Conservation (phyloP, 2,888 invertebrate species). For the Altica lythri region DNA sequence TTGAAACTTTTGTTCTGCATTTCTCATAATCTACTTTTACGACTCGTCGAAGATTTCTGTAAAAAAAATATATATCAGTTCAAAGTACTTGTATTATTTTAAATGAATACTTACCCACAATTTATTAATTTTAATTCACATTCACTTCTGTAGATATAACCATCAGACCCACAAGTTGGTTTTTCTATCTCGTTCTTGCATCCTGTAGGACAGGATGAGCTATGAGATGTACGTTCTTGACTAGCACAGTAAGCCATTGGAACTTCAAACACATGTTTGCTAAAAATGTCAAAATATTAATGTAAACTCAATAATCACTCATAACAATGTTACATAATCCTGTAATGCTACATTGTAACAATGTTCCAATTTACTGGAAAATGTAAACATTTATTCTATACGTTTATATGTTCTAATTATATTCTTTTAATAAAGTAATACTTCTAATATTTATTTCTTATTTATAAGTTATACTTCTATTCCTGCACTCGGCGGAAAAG, state of each 20-base stretch:
- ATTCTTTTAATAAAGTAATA: too few relatives aligned
- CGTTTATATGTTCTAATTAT: too few relatives aligned
- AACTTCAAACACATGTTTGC: slow-evolving; percentile 90
- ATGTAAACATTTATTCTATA: too few relatives aligned
- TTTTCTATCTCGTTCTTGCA: slow-evolving; percentile 74
- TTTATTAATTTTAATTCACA: slow-evolving; percentile 89
- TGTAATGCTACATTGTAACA: too few relatives aligned
- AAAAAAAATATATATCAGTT: slow-evolving; percentile 10
- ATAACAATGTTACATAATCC: too few relatives aligned
- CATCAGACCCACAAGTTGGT: slow-evolving; percentile 86
- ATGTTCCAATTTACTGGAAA: too few relatives aligned
- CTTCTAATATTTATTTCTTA: too few relatives aligned
- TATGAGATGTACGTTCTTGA: slow-evolving; percentile 69
- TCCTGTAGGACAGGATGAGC: slow-evolving; percentile 70
- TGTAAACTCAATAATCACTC: too few relatives aligned
- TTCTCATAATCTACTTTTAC: slow-evolving; percentile 79
- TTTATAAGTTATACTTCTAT: too few relatives aligned
- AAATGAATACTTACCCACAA: slow-evolving; percentile 70
- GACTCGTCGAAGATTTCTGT: slow-evolving; percentile 62
- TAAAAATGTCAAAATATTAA: slow-evolving; percentile 51
- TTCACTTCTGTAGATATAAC: slow-evolving; percentile 83
- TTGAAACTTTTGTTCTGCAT: slow-evolving; percentile 73
- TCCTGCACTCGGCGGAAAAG: too few relatives aligned
- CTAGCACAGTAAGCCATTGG: slow-evolving; percentile 87
- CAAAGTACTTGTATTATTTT: background rate